Conservation (phyloP, 2,888 invertebrate genomes). For the Arctia plantaginis region DNA sequence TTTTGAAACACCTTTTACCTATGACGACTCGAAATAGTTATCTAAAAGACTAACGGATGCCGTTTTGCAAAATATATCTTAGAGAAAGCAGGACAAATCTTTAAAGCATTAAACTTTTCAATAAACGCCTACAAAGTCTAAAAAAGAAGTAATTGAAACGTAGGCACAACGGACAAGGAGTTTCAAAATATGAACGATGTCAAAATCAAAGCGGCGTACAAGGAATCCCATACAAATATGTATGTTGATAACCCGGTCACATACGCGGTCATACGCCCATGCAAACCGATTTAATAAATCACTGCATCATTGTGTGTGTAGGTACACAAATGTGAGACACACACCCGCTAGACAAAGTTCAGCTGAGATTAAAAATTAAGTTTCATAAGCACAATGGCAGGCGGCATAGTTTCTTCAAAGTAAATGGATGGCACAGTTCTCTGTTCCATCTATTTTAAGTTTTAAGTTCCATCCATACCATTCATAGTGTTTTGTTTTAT, state of each 20-base stretch:
- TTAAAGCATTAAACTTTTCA: constrained; percentile 3
- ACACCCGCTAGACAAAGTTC: constrained; percentile 63
- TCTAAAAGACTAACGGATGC: not conserved
- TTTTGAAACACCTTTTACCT: no score
- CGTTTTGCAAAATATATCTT: not conserved
- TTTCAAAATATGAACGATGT: constrained; percentile 21
- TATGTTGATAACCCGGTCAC: constrained; percentile 43
- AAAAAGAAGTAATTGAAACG: constrained; percentile 4
- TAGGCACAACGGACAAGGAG: constrained; percentile 19
- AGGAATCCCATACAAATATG: constrained; percentile 26
- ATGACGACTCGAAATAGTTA: not conserved
- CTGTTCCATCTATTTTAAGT: no score
- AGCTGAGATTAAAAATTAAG: constrained; percentile 62
- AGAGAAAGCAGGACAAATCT: not conserved
- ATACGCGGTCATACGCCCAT: constrained; percentile 38
- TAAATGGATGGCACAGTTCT: not conserved
- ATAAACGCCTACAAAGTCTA: constrained; percentile 17
- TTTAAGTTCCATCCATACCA: no score
- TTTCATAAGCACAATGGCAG: constrained; percentile 53
- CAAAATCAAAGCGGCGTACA: constrained; percentile 11
- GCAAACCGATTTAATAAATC: constrained; percentile 53
- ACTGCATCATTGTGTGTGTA: constrained; percentile 54
- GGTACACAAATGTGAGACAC: constrained; percentile 57
- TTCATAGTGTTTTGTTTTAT: no score
- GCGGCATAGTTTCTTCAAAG: not conserved